Evolutionary conservation across 1,140 invertebrate species (phyloP), one percentile per base, ranked within the genome.

Genomic region (Meloidogyne exigua): DNA sequence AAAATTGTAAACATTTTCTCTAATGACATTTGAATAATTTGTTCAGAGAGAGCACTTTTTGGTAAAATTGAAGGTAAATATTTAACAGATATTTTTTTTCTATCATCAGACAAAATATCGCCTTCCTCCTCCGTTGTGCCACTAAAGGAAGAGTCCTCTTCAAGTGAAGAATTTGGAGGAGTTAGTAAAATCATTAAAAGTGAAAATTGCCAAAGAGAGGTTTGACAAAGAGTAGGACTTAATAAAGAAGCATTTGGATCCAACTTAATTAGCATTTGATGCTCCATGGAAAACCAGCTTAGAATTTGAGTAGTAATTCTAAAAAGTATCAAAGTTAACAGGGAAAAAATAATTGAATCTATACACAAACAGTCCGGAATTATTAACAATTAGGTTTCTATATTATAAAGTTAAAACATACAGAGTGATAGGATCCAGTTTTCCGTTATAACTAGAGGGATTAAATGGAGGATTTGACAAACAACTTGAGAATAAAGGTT

Each of bases 1-100:
- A 78, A 63, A 15, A 77, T 77, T 12, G 36, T 44, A 63, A 78
- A 74, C 28, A 77, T 57, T 63, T 76, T 76, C 13, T 68, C 68
- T 2, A 76, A 49, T 10, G 75, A 11, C 75, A 76, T 26, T 26
- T 76, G 66, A 44, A 76, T 64, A 1, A 76, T 76, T 36, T 76
- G 68, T 44, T 57, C 4, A 3, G 68, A 63, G 18, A 76, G 57
- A 10, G 44, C 18, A 28, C 57, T 57, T 36, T n/a, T 62, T 11
- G 62, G 39, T n/a, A 69, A 23, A 42, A 76, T 72, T 18, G 42
- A 64, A 11, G 75, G 75, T 25, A 76, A 63, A n/a, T 18, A 71
- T 72, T 72, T 76, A 28, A 62, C 75, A 5, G 23, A 25, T 63
- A 49, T n/a, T 25, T 5, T 63, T 68, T n/a, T 18, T 39, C 18